These are phyloP conservation scores for Synergus japonicus DNA, from an alignment of 2,888 invertebrate species.

Conservation along the genomic window DNA sequence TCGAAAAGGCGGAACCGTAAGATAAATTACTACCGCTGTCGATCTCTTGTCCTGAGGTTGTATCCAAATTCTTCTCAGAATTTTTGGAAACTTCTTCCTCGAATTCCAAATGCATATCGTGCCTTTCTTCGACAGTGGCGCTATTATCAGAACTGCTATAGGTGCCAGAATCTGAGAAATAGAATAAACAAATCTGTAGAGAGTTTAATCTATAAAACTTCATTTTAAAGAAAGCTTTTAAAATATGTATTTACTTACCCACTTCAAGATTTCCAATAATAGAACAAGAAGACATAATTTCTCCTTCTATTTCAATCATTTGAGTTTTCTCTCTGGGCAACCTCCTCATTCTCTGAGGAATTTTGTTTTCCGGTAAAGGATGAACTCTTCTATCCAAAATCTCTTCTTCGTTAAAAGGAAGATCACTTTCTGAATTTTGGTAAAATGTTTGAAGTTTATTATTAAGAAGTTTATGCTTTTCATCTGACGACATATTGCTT, in stretches of 20 bases:
- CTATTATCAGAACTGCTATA: slow-evolving; percentile 29
- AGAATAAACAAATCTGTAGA: neutral
- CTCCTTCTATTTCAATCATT: neutral
- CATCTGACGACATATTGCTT: slow-evolving; percentile 9
- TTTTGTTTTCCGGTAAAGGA: neutral
- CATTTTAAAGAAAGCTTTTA: neutral
- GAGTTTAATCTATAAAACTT: neutral
- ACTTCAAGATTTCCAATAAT: neutral
- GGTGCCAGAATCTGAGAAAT: slow-evolving; percentile 4
- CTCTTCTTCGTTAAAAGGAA: neutral
- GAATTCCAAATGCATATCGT: neutral
- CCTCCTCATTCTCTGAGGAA: neutral
- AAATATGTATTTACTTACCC: neutral
- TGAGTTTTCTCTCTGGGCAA: neutral
- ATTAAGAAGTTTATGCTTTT: slow-evolving; percentile 19
- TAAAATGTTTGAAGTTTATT: neutral
- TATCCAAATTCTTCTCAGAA: neutral
- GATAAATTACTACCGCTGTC: neutral
- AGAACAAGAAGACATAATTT: neutral
- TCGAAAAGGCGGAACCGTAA: slow-evolving; percentile 20
- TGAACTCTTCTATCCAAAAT: neutral
- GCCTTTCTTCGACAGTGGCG: slow-evolving; percentile 1
- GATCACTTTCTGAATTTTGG: neutral
- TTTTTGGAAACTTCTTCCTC: neutral
- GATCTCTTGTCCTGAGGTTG: neutral